These are phyloP conservation scores for Heliangelus exortis DNA, from an alignment of 2,797 vertebrate genomes.

Conservation along the genomic window DNA sequence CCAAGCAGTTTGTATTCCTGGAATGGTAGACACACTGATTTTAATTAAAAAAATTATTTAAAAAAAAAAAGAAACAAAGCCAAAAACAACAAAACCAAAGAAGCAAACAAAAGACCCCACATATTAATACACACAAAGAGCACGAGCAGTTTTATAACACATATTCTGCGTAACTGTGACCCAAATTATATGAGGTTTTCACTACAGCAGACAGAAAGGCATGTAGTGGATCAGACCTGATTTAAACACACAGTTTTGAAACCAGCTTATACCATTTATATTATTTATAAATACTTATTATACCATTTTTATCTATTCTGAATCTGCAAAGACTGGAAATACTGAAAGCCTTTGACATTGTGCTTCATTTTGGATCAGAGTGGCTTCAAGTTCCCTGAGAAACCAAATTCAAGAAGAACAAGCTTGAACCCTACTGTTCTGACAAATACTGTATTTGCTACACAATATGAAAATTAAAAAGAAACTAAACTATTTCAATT, in stretches of 20 bases:
- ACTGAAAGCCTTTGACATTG: not conserved
- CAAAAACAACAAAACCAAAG: no score
- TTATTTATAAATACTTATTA: not conserved
- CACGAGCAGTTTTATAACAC: not conserved
- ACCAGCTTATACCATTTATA: not conserved
- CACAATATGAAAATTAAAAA: not conserved
- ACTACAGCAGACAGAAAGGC: not conserved
- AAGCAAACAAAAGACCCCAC: not conserved
- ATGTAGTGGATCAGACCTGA: not conserved
- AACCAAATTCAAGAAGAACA: not conserved
- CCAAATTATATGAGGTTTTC: not conserved
- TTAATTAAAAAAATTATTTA: not conserved
- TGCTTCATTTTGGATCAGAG: not conserved
- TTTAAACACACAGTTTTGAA: not conserved
- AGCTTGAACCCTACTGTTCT: not conserved
- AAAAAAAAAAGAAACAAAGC: not conserved
- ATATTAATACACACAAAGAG: not conserved
- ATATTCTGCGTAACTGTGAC: not conserved
- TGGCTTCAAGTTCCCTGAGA: not conserved
- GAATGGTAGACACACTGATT: not conserved
- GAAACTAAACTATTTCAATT: not conserved
- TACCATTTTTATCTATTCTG: not conserved
- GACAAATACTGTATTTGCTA: not conserved
- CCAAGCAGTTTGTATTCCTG: not conserved
- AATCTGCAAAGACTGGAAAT: not conserved